Evolutionary conservation across 2,888 invertebrate species (phyloP).

Genomic region (Opisthograptis luteolata): DNA sequence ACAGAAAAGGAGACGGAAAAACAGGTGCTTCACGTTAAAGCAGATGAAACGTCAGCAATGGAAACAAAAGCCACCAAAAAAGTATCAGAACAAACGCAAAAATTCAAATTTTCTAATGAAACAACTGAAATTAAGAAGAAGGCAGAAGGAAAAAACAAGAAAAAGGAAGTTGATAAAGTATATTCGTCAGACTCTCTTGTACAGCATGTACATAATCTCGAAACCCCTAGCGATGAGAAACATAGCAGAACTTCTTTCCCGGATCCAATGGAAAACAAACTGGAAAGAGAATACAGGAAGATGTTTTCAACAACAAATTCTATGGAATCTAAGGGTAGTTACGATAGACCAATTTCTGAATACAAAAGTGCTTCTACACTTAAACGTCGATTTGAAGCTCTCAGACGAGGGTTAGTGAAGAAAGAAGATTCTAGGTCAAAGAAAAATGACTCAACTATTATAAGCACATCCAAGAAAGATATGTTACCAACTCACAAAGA

Average conservation of each 20-base stretch:
- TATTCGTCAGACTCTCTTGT: conserved; percentile 67
- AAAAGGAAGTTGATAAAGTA: conserved; percentile 39
- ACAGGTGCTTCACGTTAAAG: not conserved
- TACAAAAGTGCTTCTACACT: conserved; percentile 60
- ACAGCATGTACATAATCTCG: conserved; percentile 67
- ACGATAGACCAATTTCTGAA: conserved; percentile 44
- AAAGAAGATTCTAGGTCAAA: conserved; percentile 46
- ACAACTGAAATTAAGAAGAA: conserved; percentile 20
- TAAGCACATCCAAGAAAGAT: conserved; percentile 43
- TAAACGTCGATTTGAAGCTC: conserved; percentile 62
- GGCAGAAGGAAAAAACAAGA: conserved; percentile 16
- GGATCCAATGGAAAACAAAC: conserved; percentile 66
- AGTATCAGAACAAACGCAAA: conserved; percentile 27
- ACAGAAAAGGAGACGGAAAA: conserved; percentile 11
- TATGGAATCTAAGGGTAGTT: conserved; percentile 46
- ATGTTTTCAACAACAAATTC: conserved; percentile 54
- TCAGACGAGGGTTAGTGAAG: conserved; percentile 55
- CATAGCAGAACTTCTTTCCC: conserved; percentile 43
- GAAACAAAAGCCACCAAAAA: conserved; percentile 31
- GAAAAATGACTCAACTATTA: conserved; percentile 15
- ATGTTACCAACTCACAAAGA: conserved; percentile 54
- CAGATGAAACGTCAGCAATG: conserved; percentile 13
- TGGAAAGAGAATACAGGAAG: conserved; percentile 66
- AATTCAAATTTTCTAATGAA: conserved; percentile 29
- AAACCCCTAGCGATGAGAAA: conserved; percentile 55